Percentiles rank a stretch among this genome's conserved stretches.
Evolutionary conservation across 2,888 invertebrate genomes (phyloP).

Genomic region (Augochlorella aurata): DNA sequence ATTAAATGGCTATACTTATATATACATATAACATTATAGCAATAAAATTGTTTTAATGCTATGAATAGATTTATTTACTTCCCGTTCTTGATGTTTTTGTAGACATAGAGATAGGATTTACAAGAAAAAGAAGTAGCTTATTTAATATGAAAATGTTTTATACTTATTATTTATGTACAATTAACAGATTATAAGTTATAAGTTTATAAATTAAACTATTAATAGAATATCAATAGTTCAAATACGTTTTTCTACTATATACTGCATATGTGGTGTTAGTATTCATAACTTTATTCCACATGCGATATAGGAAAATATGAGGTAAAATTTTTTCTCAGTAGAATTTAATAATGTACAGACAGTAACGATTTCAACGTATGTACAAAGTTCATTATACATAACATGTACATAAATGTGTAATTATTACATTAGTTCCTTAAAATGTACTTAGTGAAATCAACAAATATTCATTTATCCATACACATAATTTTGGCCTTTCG

Average conservation of each 20-base stretch:
- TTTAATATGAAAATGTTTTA: constrained; percentile 46
- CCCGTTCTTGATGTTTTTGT: constrained; percentile 44
- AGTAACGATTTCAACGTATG: constrained; percentile 76
- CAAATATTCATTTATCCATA: constrained; percentile 66
- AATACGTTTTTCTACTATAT: constrained; percentile 23
- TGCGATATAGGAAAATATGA: constrained; percentile 45
- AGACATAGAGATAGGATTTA: constrained; percentile 27
- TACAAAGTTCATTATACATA: constrained; percentile 79
- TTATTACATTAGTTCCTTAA: constrained; percentile 70
- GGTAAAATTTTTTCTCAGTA: constrained; percentile 58
- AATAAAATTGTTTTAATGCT: constrained; percentile 70
- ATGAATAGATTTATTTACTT: constrained; percentile 57
- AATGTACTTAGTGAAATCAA: constrained; percentile 65
- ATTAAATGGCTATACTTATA: constrained; percentile 53
- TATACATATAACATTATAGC: constrained; percentile 67
- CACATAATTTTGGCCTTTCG: constrained; percentile 66
- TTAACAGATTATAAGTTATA: constrained; percentile 29
- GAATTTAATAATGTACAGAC: constrained; percentile 75
- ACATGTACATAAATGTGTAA: constrained; percentile 74
- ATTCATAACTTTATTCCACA: constrained; percentile 29
- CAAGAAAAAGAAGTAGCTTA: constrained; percentile 32
- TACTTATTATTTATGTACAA: constrained; percentile 30
- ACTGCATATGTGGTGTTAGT: constrained; percentile 23
- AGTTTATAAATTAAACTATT: constrained; percentile 37
- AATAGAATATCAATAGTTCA: constrained; percentile 26